Percentiles rank a stretch among this genome's conserved stretches.
Evolutionary conservation across 2,888 invertebrate genomes (phyloP).

Genomic region (Cyrtodaria siliqua): DNA sequence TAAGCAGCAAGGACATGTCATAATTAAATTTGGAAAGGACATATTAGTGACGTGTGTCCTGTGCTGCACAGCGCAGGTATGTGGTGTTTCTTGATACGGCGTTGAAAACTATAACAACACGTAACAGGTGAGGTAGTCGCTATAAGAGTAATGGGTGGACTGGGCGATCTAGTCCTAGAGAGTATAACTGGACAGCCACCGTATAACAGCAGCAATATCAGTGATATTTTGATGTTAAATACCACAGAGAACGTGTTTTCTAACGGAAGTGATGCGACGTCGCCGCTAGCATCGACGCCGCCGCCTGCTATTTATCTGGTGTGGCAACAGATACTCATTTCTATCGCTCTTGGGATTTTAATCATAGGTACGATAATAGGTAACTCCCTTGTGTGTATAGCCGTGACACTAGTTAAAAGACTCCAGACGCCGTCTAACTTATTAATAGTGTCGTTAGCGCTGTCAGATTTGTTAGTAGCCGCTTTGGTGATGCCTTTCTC

Average conservation of each 20-base stretch:
- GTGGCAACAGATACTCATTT: constrained; percentile 75
- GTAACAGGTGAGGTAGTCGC: too few relatives aligned
- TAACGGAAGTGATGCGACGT: constrained; percentile 5
- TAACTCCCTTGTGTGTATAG: constrained; percentile 87
- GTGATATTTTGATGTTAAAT: neutral
- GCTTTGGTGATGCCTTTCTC: constrained; percentile 87
- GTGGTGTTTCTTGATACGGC: too few relatives aligned
- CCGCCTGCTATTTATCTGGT: constrained; percentile 36
- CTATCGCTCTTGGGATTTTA: constrained; percentile 77
- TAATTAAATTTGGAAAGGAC: too few relatives aligned
- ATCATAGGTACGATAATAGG: constrained; percentile 87
- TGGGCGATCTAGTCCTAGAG: constrained; percentile 4
- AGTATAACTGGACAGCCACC: constrained; percentile 9
- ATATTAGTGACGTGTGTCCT: too few relatives aligned
- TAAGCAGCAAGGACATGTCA: too few relatives aligned
- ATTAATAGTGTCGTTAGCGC: constrained; percentile 87
- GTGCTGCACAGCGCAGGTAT: too few relatives aligned
- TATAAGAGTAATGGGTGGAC: neutral
- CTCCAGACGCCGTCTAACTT: constrained; percentile 86
- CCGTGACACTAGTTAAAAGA: constrained; percentile 87
- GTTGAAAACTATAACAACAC: too few relatives aligned
- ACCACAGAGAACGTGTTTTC: constrained; percentile 1
- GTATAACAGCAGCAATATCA: constrained; percentile 15
- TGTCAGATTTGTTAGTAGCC: constrained; percentile 87
- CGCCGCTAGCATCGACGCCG: neutral